Conservation (phyloP, 2,888 invertebrate genomes). For the Dasysyrphus tricinctus region DNA sequence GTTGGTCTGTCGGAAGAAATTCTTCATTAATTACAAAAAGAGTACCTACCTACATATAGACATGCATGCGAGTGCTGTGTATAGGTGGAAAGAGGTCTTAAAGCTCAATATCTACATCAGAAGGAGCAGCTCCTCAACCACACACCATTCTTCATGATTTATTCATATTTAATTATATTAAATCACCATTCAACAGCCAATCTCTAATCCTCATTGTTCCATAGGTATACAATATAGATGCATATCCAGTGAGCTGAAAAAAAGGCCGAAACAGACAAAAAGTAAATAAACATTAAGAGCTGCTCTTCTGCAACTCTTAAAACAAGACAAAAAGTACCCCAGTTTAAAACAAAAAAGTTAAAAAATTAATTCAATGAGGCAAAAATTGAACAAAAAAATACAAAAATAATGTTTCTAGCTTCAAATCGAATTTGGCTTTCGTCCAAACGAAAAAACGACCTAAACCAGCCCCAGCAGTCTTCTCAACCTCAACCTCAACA, state of each 20-base stretch:
- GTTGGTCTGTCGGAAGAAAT: conserved; percentile 20
- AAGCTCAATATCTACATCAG: not conserved
- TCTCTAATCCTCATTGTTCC: conserved; percentile 38
- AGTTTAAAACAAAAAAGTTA: not conserved
- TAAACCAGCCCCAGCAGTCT: conserved; percentile 1
- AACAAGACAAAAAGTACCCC: not conserved
- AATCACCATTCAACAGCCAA: conserved; percentile 62
- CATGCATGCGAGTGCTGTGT: not conserved
- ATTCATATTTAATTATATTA: conserved; percentile 69
- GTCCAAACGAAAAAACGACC: conserved; percentile 72
- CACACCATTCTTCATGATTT: conserved; percentile 48
- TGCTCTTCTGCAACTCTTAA: conserved; percentile 3
- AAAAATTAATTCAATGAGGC: conserved; percentile 44
- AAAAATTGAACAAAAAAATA: conserved; percentile 54
- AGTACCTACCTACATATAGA: not conserved
- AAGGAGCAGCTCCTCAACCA: not conserved
- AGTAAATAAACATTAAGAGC: conserved; percentile 33
- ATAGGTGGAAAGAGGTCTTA: conserved; percentile 4
- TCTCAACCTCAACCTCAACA: conserved; percentile 16
- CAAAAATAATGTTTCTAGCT: conserved; percentile 73
- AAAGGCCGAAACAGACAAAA: conserved; percentile 17
- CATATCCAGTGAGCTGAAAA: conserved; percentile 41
- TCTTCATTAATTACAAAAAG: conserved; percentile 62
- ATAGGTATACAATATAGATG: conserved; percentile 30
- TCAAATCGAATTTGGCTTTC: conserved; percentile 74